A percentile compares a stretch with the other conserved stretches of the same genome.
Conservation (phyloP, 2,888 invertebrate species). For the Nemurella pictetii region DNA sequence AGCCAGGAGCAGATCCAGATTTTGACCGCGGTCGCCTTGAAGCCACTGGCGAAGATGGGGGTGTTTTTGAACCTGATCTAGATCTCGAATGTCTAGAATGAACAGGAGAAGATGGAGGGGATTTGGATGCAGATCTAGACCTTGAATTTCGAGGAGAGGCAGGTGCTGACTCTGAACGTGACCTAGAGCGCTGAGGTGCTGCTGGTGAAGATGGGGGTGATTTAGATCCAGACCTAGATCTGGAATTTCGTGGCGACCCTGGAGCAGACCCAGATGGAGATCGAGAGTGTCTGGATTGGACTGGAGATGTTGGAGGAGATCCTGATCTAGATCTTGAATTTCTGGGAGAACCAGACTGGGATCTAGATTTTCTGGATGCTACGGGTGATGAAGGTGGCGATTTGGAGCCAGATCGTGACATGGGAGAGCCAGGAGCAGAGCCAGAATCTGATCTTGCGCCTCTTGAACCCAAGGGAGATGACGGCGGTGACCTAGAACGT, state of each 20-base stretch:
- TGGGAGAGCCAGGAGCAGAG: neutral
- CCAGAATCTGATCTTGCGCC: conserved; percentile 17
- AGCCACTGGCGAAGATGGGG: conserved; percentile 10
- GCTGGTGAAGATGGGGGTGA: conserved; percentile 43
- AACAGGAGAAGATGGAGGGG: neutral
- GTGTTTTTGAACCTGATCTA: conserved; percentile 44
- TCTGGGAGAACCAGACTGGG: conserved; percentile 35
- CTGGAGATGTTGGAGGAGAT: conserved; percentile 47
- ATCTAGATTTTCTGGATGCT: neutral
- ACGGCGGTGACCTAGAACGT: neutral
- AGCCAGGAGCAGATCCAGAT: conserved; percentile 49
- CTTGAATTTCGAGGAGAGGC: conserved; percentile 44
- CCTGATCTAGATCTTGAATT: conserved; percentile 44
- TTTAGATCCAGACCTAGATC: conserved; percentile 45
- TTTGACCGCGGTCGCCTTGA: conserved; percentile 47
- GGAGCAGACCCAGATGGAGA: conserved; percentile 50
- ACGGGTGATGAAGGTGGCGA: neutral
- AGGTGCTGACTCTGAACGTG: conserved; percentile 44
- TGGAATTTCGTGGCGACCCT: conserved; percentile 48
- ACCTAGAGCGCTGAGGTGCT: conserved; percentile 41
- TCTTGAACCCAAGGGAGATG: neutral
- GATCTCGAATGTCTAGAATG: conserved; percentile 40
- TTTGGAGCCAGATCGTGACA: neutral
- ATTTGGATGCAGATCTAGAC: conserved; percentile 45
- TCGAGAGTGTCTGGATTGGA: conserved; percentile 51